Evolutionary conservation across 2,888 invertebrate species (phyloP).

Genomic region (Panorpa germanica): DNA sequence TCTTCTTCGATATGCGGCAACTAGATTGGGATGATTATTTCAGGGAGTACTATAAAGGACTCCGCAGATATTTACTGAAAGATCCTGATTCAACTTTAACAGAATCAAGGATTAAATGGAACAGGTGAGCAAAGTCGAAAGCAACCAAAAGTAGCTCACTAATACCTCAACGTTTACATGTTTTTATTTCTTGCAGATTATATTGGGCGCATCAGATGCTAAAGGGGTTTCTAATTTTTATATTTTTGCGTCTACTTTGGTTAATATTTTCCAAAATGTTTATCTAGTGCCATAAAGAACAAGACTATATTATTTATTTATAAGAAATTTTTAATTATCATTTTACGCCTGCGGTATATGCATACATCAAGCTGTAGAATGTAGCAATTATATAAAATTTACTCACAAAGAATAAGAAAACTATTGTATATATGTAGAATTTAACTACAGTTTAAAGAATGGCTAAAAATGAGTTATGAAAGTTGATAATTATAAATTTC

Average conservation of each 20-base stretch:
- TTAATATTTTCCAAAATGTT: conserved; percentile 15
- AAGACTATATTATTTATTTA: too few relatives aligned
- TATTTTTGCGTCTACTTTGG: conserved; percentile 15
- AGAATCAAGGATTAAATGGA: conserved; percentile 40
- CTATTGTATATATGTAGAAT: too few relatives aligned
- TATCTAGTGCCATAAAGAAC: too few relatives aligned
- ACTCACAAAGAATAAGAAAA: too few relatives aligned
- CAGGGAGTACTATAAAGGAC: conserved; percentile 45
- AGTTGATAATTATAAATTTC: too few relatives aligned
- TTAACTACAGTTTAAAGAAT: too few relatives aligned
- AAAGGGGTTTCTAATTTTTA: conserved; percentile 19
- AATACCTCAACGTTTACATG: conserved; percentile 5
- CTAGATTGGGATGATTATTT: conserved; percentile 59
- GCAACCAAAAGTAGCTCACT: background rate
- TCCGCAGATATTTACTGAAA: conserved; percentile 58
- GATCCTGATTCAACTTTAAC: conserved; percentile 59
- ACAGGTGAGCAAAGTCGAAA: conserved; percentile 21
- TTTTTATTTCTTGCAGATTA: conserved; percentile 23
- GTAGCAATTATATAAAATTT: too few relatives aligned
- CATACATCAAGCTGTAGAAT: too few relatives aligned
- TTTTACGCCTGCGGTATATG: too few relatives aligned
- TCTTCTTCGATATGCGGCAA: conserved; percentile 50
- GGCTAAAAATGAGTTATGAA: too few relatives aligned
- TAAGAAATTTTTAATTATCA: too few relatives aligned
- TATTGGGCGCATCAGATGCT: conserved; percentile 27